Evolutionary conservation across 1,140 invertebrate genomes (phyloP).

Genomic region (Procambarus virginalis): DNA sequence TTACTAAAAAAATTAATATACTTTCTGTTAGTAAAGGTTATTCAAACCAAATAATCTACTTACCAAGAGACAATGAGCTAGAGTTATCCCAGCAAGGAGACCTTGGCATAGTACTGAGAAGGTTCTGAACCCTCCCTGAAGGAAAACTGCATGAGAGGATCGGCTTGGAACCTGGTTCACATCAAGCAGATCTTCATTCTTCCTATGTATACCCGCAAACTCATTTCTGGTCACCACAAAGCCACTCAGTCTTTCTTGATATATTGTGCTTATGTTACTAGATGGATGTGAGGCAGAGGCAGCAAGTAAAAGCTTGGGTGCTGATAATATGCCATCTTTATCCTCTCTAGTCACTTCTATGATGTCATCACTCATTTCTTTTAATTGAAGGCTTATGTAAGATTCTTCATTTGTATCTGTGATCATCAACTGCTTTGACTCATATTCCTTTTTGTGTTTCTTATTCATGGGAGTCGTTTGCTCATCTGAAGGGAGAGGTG

Average conservation of each 20-base stretch:
- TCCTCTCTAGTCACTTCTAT: conserved; percentile 20
- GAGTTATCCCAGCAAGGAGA: conserved; percentile 63
- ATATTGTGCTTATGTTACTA: conserved; percentile 42
- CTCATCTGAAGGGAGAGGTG: conserved; percentile 18
- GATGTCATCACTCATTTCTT: conserved; percentile 47
- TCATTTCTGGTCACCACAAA: conserved; percentile 45
- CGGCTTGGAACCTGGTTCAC: conserved; percentile 25
- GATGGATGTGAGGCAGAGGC: not conserved
- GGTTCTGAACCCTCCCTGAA: conserved; percentile 68
- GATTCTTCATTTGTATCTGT: conserved; percentile 45
- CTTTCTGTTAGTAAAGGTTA: not conserved
- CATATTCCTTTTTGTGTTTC: conserved; percentile 28
- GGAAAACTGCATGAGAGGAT: conserved; percentile 51
- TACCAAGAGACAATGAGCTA: conserved; percentile 69
- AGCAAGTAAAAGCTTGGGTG: conserved; percentile 24
- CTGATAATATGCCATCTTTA: conserved; percentile 4
- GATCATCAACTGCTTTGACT: conserved; percentile 4
- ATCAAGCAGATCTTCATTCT: conserved; percentile 51
- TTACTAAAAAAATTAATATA: too few relatives aligned
- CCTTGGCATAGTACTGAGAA: conserved; percentile 67
- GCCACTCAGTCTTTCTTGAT: conserved; percentile 40
- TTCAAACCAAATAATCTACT: not conserved
- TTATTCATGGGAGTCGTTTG: not conserved
- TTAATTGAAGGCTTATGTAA: conserved; percentile 46
- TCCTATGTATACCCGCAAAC: conserved; percentile 14